Base-by-base conservation (phyloP, 2,113 vertebrate species). In the Platysteira castanea region DNA sequence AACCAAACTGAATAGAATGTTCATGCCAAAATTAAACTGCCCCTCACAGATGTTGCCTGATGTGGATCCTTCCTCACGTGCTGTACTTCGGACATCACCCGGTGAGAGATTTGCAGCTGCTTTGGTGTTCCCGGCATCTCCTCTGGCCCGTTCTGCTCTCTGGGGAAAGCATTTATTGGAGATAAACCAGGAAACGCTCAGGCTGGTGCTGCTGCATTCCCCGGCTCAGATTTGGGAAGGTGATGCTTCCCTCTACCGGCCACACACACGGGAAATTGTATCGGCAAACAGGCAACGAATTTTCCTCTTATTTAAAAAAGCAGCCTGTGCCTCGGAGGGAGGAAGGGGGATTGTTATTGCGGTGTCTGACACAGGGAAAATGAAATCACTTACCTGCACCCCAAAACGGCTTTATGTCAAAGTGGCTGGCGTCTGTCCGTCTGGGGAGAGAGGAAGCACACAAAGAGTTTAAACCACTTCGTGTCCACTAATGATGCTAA, bases 221-320 rank as follows among this genome's bases (percentile, higher is more conserved):
- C n/a, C n/a, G n/a, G n/a, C n/a, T n/a, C 18, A 4, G 15, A 1
- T 85, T 94, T 18, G 50, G 42, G 93, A 10, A 77, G 77, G 80
- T 12, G 70, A n/a, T 95, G 82, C 91, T 95, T 91, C 96, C 95
- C 95, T 95, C 96, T 95, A 3, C 85, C 84, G 95, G 93, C 90
- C 6, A 3, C 44, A 10, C 52, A 9, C 27, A 17, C 28, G 57
- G 11, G 10, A 21, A 11, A 21, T 56, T 15, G 7, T 9, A 11
- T 39, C 8, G 9, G 11, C 27, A 71, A 89, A 42, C 5, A 3
- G 67, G 18, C 39, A 24, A 8, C 3, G 24, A 15, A 1, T 19
- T 42, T 50, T 64, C 9, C 22, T 24, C 23, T 9, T n/a, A 6
- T 65, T 44, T 19, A 0, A 11, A 41, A 71, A 20, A 37, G 2